phyloP scores from a whole-genome alignment of 2,797 vertebrate genomes.

The Thalassophryne amazonica region DNA sequence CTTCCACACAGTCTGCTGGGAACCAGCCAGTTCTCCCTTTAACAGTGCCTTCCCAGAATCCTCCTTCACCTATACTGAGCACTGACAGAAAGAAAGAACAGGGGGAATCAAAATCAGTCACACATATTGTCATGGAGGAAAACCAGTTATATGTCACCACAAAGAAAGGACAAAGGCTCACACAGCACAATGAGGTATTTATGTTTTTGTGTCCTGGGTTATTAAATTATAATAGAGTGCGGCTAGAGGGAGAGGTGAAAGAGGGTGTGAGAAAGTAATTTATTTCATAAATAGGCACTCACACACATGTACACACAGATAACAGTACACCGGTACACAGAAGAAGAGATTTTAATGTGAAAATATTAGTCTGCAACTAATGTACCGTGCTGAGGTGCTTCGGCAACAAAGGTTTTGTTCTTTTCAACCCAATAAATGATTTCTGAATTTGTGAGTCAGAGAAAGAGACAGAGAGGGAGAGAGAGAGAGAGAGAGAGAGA shows the following conservation, averaged over 20 bases:
- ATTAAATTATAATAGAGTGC: constrained; percentile 14
- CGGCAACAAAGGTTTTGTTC: not conserved
- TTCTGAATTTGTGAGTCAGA: not conserved
- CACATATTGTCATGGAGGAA: constrained; percentile 21
- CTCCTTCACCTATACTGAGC: constrained; percentile 93
- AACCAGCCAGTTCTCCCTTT: constrained; percentile 97
- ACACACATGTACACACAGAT: not conserved
- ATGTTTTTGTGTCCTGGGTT: constrained; percentile 8
- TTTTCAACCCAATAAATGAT: not conserved
- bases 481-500: constrained; percentile 4
- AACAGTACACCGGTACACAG: not conserved
- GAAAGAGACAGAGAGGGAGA: not conserved
- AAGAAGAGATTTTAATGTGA: not conserved
- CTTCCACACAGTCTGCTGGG: constrained; percentile 94
- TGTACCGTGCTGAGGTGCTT: not conserved
- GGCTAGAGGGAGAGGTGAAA: not conserved
- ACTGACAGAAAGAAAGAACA: constrained; percentile 71
- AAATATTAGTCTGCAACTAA: constrained; percentile 11
- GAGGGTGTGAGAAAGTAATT: not conserved
- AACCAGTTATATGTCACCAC: not conserved
- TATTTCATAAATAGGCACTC: constrained; percentile 14
- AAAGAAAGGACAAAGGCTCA: constrained; percentile 17
- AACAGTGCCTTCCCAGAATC: constrained; percentile 96
- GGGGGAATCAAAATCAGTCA: constrained; percentile 13
- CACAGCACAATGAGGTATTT: constrained; percentile 13